Evolutionary conservation across 2,113 vertebrate genomes (phyloP), one percentile per base, ranked within the genome.

Genomic region (Recurvirostra avosetta): DNA sequence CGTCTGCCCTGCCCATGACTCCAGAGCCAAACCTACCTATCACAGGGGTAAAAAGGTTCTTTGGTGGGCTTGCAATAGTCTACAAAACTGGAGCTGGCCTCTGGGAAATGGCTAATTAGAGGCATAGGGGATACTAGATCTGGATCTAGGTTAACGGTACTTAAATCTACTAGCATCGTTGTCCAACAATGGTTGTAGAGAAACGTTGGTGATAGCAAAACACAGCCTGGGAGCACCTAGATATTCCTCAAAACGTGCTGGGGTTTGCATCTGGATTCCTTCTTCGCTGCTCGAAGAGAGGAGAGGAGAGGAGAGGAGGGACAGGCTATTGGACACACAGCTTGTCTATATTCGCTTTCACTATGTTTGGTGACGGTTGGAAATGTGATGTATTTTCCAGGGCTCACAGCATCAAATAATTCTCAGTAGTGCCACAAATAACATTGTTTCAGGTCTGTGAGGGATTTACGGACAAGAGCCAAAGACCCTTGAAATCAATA

Each of bases 401-500:
- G 79, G 32, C 50, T 90, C 45, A 58, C 36, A 77, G 53, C 58
- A 59, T 70, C 45, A 90, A 85, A 40, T 85, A 52, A 61, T 75
- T 78, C 73, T 78, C 66, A 25, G 36, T 41, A 32, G 49, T 58
- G 19, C 70, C 80, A 85, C 70, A 96, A 89, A 90, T 58, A 92
- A 70, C 5, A 4, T n/a, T 38, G 43, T 75, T 82, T 91, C 53
- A 91, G 61, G 36, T 76, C 72, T 94, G 43, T 25, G 53, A 91
- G 45, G 41, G 50, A 90, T 90, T 95, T 92, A 84, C 11, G 6
- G 71, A 88, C 58, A 50, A 66, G 34, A 90, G 55, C n/a, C 77
- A 90, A 87, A 97, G 80, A 82, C 67, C 70, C 56, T 92, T 70
- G 74, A 91, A 96, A 94, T 36, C 7, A 6, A 61, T 79, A 55